phyloP scores from a whole-genome alignment of 2,113 vertebrate genomes.

The Ascaphus truei region DNA sequence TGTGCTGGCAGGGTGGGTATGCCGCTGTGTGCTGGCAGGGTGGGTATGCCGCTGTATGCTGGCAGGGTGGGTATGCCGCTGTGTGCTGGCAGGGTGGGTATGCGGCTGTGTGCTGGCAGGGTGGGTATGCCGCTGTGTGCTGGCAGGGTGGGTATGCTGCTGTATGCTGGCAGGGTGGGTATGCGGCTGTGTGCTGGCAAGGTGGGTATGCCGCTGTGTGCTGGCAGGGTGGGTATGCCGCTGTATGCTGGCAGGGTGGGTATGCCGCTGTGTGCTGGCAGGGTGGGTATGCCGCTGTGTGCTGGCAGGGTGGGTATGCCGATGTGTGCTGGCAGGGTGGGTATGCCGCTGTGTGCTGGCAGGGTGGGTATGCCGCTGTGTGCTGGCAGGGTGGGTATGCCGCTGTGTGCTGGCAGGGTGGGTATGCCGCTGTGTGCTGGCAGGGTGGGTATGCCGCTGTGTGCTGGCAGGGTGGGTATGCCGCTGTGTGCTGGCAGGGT shows the following conservation, averaged over 20 bases:
- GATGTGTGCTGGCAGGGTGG: conserved; percentile 3
- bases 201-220: background rate
- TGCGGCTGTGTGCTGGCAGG: background rate
- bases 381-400: too few relatives aligned
- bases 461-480: background rate
- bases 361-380: background rate
- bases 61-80: too few relatives aligned
- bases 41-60: background rate
- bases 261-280: background rate
- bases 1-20: too few relatives aligned
- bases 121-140: too few relatives aligned
- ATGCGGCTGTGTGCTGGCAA: background rate
- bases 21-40: background rate
- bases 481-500: conserved; percentile 3
- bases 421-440: background rate
- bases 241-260: background rate
- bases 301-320: background rate
- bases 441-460: too few relatives aligned
- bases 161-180: too few relatives aligned
- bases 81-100: background rate
- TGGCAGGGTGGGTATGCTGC: background rate
- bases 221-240: too few relatives aligned
- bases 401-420: background rate
- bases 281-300: too few relatives aligned
- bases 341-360: background rate